Percentiles rank a stretch among this genome's conserved stretches.
Conservation (phyloP, 2,888 invertebrate species). For the Drosophila engyochracea region DNA sequence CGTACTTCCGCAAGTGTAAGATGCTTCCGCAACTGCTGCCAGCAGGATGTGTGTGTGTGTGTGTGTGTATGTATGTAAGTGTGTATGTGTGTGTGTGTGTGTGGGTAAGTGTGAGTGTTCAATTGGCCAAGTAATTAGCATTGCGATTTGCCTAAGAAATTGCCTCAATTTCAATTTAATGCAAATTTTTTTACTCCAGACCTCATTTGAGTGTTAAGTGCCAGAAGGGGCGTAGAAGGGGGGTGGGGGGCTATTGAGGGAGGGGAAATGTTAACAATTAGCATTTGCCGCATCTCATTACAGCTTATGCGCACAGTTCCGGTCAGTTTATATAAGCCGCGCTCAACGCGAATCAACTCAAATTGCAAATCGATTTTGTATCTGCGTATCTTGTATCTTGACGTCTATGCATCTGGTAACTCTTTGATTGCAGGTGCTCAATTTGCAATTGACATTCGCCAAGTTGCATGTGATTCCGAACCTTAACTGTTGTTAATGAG, state of each 20-base stretch:
- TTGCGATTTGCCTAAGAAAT: constrained; percentile 40
- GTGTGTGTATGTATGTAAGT: neutral
- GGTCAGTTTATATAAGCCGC: constrained; percentile 44
- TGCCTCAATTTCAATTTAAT: constrained; percentile 45
- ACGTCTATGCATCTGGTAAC: constrained; percentile 1
- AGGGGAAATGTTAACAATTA: constrained; percentile 15
- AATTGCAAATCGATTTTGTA: constrained; percentile 45
- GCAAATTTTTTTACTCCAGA: constrained; percentile 13
- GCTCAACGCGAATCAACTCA: constrained; percentile 24
- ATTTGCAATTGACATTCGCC: constrained; percentile 43
- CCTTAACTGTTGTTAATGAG: constrained; percentile 43
- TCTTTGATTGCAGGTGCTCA: constrained; percentile 22
- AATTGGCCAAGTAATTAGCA: constrained; percentile 23
- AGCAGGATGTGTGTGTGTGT: constrained; percentile 19
- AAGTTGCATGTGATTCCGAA: constrained; percentile 16
- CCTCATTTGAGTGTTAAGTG: constrained; percentile 28
- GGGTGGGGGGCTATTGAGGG: neutral
- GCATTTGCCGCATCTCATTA: constrained; percentile 68
- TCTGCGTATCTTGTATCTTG: constrained; percentile 8
- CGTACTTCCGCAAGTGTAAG: constrained; percentile 49
- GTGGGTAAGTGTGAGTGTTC: constrained; percentile 3
- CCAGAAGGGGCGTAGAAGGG: neutral
- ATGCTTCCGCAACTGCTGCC: constrained; percentile 26
- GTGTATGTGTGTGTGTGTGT: neutral
- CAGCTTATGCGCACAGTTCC: constrained; percentile 66